Evolutionary conservation across 2,888 invertebrate genomes (phyloP).

Genomic region (Fragum whitleyi): DNA sequence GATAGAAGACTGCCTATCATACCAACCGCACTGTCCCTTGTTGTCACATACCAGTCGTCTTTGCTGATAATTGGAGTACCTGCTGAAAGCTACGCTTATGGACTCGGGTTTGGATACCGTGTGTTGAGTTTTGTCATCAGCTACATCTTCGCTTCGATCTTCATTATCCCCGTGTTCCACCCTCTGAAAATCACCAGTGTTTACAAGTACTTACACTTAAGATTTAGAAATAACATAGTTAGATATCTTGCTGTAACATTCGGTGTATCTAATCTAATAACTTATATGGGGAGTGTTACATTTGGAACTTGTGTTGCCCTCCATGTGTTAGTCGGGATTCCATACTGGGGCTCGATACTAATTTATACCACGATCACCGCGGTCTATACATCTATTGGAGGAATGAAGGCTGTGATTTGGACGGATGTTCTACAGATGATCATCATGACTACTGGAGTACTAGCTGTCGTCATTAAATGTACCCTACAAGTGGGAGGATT

Average conservation of each 20-base stretch:
- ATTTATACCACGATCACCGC: slow-evolving; percentile 13
- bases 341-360: slow-evolving; percentile 37
- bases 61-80: slow-evolving; percentile 23
- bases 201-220: slow-evolving; percentile 37
- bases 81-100: slow-evolving; percentile 34
- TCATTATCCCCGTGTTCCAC: slow-evolving; percentile 32
- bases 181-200: slow-evolving; percentile 34
- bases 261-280: slow-evolving; percentile 15
- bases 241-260: slow-evolving; percentile 20
- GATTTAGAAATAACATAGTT: slow-evolving; percentile 18
- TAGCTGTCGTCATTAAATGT: slow-evolving; percentile 31
- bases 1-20: background rate
- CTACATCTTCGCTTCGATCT: slow-evolving; percentile 24
- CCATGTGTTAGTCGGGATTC: slow-evolving; percentile 27
- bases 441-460: slow-evolving; percentile 43
- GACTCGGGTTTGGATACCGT: background rate
- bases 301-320: slow-evolving; percentile 35
- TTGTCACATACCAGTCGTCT: slow-evolving; percentile 39
- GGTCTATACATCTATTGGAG: slow-evolving; percentile 41
- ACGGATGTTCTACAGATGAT: slow-evolving; percentile 41
- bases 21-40: slow-evolving; percentile 19
- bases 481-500: slow-evolving; percentile 28
- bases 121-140: background rate
- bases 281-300: slow-evolving; percentile 39
- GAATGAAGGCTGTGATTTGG: slow-evolving; percentile 44